Conservation (phyloP, 92 coral and sea anemone genomes). For the Isaurus tuberculatus region DNA sequence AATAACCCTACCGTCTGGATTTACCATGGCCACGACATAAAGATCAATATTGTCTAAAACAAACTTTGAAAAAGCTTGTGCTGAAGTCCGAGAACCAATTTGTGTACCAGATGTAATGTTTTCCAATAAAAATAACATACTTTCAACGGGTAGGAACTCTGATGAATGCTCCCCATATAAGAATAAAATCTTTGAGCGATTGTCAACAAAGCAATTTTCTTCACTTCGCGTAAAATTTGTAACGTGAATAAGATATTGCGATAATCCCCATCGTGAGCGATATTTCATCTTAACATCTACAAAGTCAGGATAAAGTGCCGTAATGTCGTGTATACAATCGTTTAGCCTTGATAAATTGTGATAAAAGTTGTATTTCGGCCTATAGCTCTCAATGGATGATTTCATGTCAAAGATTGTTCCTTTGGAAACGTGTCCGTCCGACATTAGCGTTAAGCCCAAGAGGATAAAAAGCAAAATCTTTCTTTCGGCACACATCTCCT, state of each 20-base stretch:
- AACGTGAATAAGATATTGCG: conserved; percentile 77
- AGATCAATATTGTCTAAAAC: conserved; percentile 73
- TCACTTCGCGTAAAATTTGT: conserved; percentile 60
- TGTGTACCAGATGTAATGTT: conserved; percentile 75
- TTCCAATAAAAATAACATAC: conserved; percentile 72
- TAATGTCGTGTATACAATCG: conserved; percentile 75
- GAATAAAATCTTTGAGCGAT: conserved; percentile 64
- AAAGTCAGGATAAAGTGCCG: conserved; percentile 67
- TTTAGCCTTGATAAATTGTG: conserved; percentile 78
- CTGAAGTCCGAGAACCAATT: conserved; percentile 31
- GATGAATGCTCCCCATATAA: conserved; percentile 86
- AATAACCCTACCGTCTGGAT: conserved; percentile 80
- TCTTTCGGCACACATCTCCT: conserved; percentile 35
- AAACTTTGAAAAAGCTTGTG: conserved; percentile 68
- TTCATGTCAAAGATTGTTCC: conserved; percentile 68
- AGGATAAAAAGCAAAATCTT: not conserved
- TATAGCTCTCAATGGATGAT: conserved; percentile 64
- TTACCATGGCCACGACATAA: conserved; percentile 65
- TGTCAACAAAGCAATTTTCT: conserved; percentile 23
- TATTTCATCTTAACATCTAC: conserved; percentile 74
- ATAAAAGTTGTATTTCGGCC: conserved; percentile 73
- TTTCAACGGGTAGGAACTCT: conserved; percentile 85
- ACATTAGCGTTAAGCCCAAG: not conserved
- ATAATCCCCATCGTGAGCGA: conserved; percentile 82
- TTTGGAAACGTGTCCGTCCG: conserved; percentile 46